phyloP scores from a whole-genome alignment of 2,888 invertebrate genomes.

The Lapara coniferarum region DNA sequence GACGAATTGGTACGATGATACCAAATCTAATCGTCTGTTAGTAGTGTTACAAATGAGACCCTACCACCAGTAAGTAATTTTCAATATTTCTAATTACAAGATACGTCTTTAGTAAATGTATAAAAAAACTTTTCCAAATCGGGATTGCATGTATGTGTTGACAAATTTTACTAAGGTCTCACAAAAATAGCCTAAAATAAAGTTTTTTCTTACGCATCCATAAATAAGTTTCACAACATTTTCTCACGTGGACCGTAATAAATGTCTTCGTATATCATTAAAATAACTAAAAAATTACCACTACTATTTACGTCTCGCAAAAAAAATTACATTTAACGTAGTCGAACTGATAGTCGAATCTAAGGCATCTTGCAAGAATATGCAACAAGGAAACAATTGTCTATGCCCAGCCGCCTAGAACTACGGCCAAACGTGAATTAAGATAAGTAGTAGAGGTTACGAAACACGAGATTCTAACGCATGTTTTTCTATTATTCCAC shows the following conservation, averaged over 20 bases:
- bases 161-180: no score
- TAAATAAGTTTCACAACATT: not conserved
- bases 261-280: not conserved
- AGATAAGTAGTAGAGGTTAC: slow-evolving; percentile 3
- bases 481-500: slow-evolving; percentile 10
- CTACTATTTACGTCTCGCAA: slow-evolving; percentile 1
- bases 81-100: no score
- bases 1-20: no score
- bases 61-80: no score
- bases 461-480: slow-evolving; percentile 9
- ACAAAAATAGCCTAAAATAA: not conserved
- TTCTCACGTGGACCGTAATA: not conserved
- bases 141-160: no score
- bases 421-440: slow-evolving; percentile 13
- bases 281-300: slow-evolving; percentile 7
- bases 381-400: slow-evolving; percentile 12
- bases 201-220: not conserved
- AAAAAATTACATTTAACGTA: slow-evolving; percentile 1
- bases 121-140: no score
- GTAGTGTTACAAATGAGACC: no score
- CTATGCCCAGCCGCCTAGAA: not conserved
- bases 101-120: no score
- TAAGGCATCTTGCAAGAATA: slow-evolving; percentile 9
- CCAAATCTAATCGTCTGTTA: no score
- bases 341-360: slow-evolving; percentile 9